A percentile compares a stretch with the other conserved stretches of the same genome.
These are phyloP conservation scores for Antheraea assamensis DNA, from an alignment of 2,888 invertebrate species.

Conservation along the genomic window DNA sequence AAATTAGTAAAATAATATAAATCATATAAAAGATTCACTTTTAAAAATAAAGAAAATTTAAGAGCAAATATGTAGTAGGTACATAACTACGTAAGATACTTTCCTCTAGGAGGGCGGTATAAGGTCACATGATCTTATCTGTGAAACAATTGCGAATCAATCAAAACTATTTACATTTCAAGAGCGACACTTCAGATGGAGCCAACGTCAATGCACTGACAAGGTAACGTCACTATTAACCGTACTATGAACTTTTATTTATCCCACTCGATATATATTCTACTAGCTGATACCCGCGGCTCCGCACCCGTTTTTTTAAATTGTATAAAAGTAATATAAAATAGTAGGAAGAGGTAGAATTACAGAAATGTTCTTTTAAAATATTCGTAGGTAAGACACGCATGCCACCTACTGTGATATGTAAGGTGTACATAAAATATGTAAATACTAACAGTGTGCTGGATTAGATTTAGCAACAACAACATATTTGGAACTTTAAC, in stretches of 20 bases:
- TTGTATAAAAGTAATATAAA: too few relatives aligned
- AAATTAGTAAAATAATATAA: background rate
- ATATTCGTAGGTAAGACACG: too few relatives aligned
- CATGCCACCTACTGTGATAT: too few relatives aligned
- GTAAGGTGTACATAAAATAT: too few relatives aligned
- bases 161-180: background rate
- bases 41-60: background rate
- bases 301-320: too few relatives aligned
- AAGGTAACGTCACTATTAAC: conserved; percentile 22
- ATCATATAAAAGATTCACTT: background rate
- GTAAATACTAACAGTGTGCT: too few relatives aligned
- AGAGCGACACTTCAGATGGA: conserved; percentile 10
- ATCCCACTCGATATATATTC: background rate
- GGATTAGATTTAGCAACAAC: too few relatives aligned
- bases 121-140: conserved; percentile 2
- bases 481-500: too few relatives aligned
- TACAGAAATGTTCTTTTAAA: too few relatives aligned
- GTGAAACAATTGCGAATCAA: conserved; percentile 2
- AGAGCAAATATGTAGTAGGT: background rate
- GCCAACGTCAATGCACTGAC: conserved; percentile 20
- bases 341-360: too few relatives aligned
- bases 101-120: background rate
- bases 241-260: conserved; percentile 10
- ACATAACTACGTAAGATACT: background rate
- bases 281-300: too few relatives aligned